Base-by-base conservation (phyloP, 2,113 vertebrate genomes). In the Nycticebus coucang region DNA sequence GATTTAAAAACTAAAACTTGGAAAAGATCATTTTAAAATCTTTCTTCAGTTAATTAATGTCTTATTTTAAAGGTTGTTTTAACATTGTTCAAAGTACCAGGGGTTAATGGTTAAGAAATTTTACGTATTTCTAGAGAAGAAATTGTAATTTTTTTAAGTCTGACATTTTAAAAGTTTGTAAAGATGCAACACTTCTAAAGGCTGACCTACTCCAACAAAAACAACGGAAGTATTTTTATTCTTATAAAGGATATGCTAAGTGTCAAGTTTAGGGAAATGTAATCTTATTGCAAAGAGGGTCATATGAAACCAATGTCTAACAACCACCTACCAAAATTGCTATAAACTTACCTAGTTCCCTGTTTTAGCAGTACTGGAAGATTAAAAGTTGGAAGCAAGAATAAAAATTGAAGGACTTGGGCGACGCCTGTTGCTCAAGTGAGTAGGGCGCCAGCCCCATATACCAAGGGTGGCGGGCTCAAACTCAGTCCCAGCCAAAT, bases 61-160 rank as follows among this genome's bases (percentile, higher is more conserved):
- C 35, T 89, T 72, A 55, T 86, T 79, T 92, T 87, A 96, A 94
- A 87, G 37, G 7, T 55, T 88, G 0, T 89, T 95, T 83, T 89
- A 93, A 89, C 28, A 60, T 83, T 80, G 59, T 93, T 91, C 60
- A 94, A 91, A 87, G 17, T 80, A 79, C 35, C n/a, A 87, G 57
- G 81, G 24, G 4, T 89, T 94, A 95, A 86, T 89, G 75, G 22
- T 93, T 91, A 96, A 91, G 33, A 33, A 93, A 87, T 95, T 83
- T 83, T n/a, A 66, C 14, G 10, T 91, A 91, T 21, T 91, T 8
- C 50, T 93, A 62, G 41, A 90, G 83, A 94, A 71, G 8, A 80
- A 75, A 30, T 88, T 88, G 15, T 71, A 41, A 26, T 78, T 75
- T 71, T 28, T 66, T 84, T 62, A 82, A 89, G 50, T 5, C 60